phyloP scores from a whole-genome alignment of 2,797 vertebrate genomes.

The Mus spretus region DNA sequence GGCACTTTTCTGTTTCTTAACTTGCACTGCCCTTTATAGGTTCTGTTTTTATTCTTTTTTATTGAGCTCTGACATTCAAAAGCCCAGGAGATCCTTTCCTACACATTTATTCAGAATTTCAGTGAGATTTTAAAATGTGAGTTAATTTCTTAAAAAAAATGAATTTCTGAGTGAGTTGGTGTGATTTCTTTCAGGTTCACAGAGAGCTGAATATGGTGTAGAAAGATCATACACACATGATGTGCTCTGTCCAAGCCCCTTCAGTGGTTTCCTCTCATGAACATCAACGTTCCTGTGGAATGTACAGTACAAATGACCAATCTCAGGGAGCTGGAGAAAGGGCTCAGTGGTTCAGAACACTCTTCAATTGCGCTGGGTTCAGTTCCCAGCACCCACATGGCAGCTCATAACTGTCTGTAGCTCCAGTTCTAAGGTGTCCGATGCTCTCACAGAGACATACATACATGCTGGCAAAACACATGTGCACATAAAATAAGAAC shows the following conservation, averaged over 20 bases:
- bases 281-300: neutral
- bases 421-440: neutral
- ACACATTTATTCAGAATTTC: neutral
- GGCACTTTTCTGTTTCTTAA: neutral
- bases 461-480: neutral
- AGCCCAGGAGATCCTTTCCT: neutral
- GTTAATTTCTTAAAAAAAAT: neutral
- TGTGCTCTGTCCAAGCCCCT: neutral
- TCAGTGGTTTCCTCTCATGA: neutral
- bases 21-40: neutral
- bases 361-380: neutral
- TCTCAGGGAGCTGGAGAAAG: neutral
- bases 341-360: neutral
- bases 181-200: neutral
- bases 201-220: neutral
- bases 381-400: neutral
- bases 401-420: neutral
- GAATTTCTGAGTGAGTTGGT: neutral
- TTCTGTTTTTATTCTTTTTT: neutral
- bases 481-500: neutral
- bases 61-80: neutral
- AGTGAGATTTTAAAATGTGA: constrained; percentile 4
- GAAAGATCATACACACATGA: neutral
- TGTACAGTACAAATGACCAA: neutral
- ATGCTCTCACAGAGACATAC: neutral